Evolutionary conservation across 2,113 vertebrate genomes (phyloP).

Genomic region (Campylorhamphus procurvoides): DNA sequence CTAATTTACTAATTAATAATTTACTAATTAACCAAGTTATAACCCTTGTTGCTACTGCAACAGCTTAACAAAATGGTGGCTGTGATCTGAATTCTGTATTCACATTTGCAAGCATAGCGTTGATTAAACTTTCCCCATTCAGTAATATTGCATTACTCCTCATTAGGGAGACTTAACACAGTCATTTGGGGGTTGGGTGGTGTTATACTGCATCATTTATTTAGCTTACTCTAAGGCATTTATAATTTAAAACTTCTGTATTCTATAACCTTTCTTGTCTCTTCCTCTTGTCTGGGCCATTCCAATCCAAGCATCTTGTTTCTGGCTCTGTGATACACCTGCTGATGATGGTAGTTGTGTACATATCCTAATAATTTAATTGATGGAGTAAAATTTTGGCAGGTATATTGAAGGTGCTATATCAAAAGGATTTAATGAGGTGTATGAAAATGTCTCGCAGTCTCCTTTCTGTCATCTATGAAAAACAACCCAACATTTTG

Average conservation of each 20-base stretch:
- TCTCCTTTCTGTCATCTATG: background rate
- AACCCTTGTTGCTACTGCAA: background rate
- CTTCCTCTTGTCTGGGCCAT: background rate
- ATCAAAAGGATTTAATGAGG: background rate
- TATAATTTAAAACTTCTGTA: background rate
- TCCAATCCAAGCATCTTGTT: background rate
- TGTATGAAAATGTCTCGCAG: background rate
- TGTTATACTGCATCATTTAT: background rate
- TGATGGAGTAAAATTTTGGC: background rate
- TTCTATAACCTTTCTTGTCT: background rate
- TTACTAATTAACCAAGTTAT: background rate
- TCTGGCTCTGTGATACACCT: background rate
- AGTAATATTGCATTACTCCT: background rate
- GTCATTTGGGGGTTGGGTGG: fast-evolving
- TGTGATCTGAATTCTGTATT: background rate
- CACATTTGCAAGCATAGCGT: background rate
- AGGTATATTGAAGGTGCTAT: background rate
- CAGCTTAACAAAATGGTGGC: background rate
- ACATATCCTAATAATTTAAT: background rate
- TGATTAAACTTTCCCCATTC: background rate
- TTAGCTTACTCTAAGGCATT: background rate
- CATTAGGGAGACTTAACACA: background rate
- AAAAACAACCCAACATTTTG: background rate
- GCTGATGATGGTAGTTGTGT: background rate
- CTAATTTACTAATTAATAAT: too few relatives aligned